Evolutionary conservation across 2,888 invertebrate species (phyloP).

Genomic region (Drepana falcataria): DNA sequence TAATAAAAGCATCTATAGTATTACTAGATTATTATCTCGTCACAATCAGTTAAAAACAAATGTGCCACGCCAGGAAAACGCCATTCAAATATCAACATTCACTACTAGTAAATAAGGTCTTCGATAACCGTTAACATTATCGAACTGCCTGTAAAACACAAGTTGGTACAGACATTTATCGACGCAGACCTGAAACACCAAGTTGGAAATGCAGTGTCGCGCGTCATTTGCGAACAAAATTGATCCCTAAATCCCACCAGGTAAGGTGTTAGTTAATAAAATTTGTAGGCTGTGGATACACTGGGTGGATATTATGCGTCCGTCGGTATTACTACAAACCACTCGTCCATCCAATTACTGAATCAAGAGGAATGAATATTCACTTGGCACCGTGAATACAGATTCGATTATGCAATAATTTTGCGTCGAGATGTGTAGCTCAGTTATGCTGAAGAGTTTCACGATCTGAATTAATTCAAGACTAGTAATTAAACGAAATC

Average conservation of each 20-base stretch:
- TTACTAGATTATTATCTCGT: background rate
- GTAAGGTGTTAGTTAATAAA: too few species aligned
- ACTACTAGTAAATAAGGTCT: background rate
- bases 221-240: background rate
- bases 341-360: constrained; percentile 59
- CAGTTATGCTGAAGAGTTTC: too few species aligned
- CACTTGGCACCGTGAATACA: constrained; percentile 50
- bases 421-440: constrained; percentile 15
- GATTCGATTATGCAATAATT: constrained; percentile 55
- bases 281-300: too few species aligned
- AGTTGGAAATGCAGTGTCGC: background rate
- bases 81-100: background rate
- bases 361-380: constrained; percentile 63
- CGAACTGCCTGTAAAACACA: background rate
- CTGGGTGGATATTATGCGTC: constrained; percentile 1
- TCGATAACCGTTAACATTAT: background rate
- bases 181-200: background rate
- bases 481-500: too few species aligned
- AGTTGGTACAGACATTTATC: constrained; percentile 1
- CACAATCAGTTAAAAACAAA: background rate
- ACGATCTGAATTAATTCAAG: too few species aligned
- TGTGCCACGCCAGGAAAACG: background rate
- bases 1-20: background rate
- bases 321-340: constrained; percentile 37
- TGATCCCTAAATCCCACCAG: background rate